Evolutionary conservation across 2,888 invertebrate genomes (phyloP).

Genomic region (Galerucella nymphaeae): DNA sequence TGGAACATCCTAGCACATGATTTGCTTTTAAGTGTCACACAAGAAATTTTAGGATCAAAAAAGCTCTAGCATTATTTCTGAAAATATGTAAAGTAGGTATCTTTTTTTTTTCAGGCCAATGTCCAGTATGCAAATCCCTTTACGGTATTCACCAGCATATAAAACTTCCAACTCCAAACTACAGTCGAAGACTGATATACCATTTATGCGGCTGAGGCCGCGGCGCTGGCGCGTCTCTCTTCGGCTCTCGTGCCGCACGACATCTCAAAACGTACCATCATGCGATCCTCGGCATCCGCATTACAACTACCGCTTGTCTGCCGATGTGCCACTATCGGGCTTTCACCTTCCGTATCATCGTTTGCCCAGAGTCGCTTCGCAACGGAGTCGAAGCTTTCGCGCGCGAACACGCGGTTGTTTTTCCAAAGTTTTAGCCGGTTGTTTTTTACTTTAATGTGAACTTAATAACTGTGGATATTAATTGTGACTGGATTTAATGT

Average conservation of each 20-base stretch:
- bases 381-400: constrained; percentile 10
- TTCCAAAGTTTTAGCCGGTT: not conserved
- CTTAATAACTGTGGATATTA: not conserved
- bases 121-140: no score
- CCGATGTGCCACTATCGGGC: constrained; percentile 33
- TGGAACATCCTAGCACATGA: no score
- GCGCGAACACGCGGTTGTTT: constrained; percentile 8
- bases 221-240: constrained; percentile 55
- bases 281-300: constrained; percentile 60
- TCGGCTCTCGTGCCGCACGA: constrained; percentile 48
- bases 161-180: not conserved
- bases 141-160: no score
- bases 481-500: not conserved
- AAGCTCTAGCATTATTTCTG: no score
- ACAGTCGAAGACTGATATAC: constrained; percentile 15
- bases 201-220: constrained; percentile 21
- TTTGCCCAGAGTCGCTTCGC: constrained; percentile 37
- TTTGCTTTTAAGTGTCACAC: no score
- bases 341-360: constrained; percentile 43
- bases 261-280: constrained; percentile 51
- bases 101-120: no score
- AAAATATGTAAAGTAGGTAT: no score
- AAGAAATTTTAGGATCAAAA: no score
- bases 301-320: constrained; percentile 57
- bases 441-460: not conserved